Evolutionary conservation across 1,140 invertebrate species (phyloP), one percentile per base, ranked within the genome.

Genomic region (Thaumatotibia leucotreta): DNA sequence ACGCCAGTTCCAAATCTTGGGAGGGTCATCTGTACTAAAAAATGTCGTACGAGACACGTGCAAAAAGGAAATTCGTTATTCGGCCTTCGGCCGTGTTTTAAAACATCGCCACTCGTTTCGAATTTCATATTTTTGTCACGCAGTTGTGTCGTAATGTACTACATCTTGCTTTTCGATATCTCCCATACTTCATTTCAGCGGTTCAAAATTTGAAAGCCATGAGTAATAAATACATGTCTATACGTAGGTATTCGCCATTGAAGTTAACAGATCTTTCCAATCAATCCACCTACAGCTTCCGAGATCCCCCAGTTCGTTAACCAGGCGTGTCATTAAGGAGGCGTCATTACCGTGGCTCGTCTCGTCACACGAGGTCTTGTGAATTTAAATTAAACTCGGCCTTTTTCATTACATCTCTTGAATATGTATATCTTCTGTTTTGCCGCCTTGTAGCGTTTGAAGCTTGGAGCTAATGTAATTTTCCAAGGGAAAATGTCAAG

Each of bases 311-410:
- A 58, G 52, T 58, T 58, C 52, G 24, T 58, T 58, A 58, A 29
- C 52, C 52, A 58, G 29, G 52, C 52, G 52, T 58, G 52, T 58
- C 52, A 58, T 58, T 58, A 58, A 58, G 23, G 27, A 27, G 27
- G 17, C 24, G 52, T 45, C 39, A n/a, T 45, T n/a, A 45, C 27
- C 27, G 27, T 29, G 17, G n/a, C n/a, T n/a, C n/a, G n/a, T 20
- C 39, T 20, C 17, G 4, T 58, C 50, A 52, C 23, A 52, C 50
- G 23, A 58, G 39, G 6, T 27, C 52, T 58, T 27, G 24, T 58
- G 52, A 58, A 58, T 58, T 58, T 58, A 24, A 58, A 58, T 58
- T 58, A 58, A 58, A 29, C 52, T 14, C n/a, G 50, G 50, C 50
- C 52, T 58, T 58, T 58, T 58, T 58, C 52, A 58, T 58, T 27